Conservation (phyloP, 2,797 vertebrate species). For the Pseudochromis fuscus region DNA sequence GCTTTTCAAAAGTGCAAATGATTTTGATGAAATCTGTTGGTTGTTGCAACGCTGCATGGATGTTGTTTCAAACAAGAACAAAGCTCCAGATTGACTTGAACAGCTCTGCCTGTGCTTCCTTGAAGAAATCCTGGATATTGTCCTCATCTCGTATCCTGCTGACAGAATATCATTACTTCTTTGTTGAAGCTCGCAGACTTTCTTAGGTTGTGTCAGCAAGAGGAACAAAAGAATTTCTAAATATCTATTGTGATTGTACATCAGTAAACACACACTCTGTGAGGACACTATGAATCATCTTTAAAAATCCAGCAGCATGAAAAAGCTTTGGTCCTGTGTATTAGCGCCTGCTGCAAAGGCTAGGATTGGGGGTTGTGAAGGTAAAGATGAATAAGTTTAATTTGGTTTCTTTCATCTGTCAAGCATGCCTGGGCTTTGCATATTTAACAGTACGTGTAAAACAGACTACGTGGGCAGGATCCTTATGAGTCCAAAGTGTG, state of each 20-base stretch:
- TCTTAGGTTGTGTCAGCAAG: slow-evolving; percentile 45
- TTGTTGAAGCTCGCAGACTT: slow-evolving; percentile 44
- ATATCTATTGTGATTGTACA: slow-evolving; percentile 52
- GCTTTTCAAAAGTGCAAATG: slow-evolving; percentile 31
- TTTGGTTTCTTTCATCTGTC: slow-evolving; percentile 73
- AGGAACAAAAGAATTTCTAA: slow-evolving; percentile 55
- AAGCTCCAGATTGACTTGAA: slow-evolving; percentile 28
- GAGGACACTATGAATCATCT: slow-evolving; percentile 30
- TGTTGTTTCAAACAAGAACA: slow-evolving; percentile 30
- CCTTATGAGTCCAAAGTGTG: slow-evolving; percentile 45
- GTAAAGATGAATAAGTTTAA: slow-evolving; percentile 71
- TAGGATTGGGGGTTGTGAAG: slow-evolving; percentile 35
- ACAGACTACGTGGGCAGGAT: slow-evolving; percentile 63
- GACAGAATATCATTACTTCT: slow-evolving; percentile 44
- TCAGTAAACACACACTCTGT: slow-evolving; percentile 39
- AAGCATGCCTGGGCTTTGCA: slow-evolving; percentile 67
- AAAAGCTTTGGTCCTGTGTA: slow-evolving; percentile 25
- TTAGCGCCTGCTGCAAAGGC: slow-evolving; percentile 38
- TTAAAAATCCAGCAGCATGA: slow-evolving; percentile 13
- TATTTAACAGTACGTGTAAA: slow-evolving; percentile 62
- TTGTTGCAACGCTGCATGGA: background rate
- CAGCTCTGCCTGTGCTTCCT: slow-evolving; percentile 18
- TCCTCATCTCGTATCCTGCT: slow-evolving; percentile 30
- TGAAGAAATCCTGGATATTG: slow-evolving; percentile 34
- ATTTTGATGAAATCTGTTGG: slow-evolving; percentile 33